phyloP scores from a whole-genome alignment of 2,797 vertebrate species.

The Rhinophrynus dorsalis region DNA sequence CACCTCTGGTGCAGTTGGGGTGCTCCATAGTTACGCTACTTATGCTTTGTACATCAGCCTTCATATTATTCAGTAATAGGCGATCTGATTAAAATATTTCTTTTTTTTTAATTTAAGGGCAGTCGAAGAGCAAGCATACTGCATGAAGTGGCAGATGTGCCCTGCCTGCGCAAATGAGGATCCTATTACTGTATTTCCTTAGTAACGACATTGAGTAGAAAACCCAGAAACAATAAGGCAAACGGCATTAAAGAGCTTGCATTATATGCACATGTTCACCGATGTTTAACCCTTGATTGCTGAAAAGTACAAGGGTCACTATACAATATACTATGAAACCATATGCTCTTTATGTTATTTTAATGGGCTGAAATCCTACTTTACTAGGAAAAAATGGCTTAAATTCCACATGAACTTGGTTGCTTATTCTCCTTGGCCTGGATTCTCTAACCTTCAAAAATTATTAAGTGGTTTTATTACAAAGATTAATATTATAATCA shows the following conservation, averaged over 20 bases:
- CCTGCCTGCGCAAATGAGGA: slow-evolving; percentile 30
- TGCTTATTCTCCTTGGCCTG: no score
- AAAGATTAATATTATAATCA: no score
- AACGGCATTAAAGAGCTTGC: slow-evolving; percentile 28
- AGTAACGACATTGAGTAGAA: slow-evolving; percentile 37
- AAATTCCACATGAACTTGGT: no score
- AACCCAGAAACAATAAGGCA: slow-evolving; percentile 25
- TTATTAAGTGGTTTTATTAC: no score
- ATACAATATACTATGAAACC: background rate
- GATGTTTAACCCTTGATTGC: slow-evolving; percentile 29
- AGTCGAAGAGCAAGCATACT: slow-evolving; percentile 24
- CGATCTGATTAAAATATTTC: background rate
- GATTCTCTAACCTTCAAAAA: no score
- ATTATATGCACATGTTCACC: slow-evolving; percentile 20
- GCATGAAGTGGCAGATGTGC: slow-evolving; percentile 37
- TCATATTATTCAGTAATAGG: background rate
- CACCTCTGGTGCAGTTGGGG: no score
- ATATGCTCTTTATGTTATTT: slow-evolving; percentile 23
- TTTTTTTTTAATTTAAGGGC: slow-evolving; percentile 8
- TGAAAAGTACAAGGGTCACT: background rate
- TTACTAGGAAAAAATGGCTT: no score
- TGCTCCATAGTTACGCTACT: no score
- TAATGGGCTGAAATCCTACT: no score
- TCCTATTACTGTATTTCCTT: slow-evolving; percentile 44
- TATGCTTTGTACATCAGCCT: no score